Conservation (phyloP, 2,113 vertebrate genomes). For the Amazona guildingii region DNA sequence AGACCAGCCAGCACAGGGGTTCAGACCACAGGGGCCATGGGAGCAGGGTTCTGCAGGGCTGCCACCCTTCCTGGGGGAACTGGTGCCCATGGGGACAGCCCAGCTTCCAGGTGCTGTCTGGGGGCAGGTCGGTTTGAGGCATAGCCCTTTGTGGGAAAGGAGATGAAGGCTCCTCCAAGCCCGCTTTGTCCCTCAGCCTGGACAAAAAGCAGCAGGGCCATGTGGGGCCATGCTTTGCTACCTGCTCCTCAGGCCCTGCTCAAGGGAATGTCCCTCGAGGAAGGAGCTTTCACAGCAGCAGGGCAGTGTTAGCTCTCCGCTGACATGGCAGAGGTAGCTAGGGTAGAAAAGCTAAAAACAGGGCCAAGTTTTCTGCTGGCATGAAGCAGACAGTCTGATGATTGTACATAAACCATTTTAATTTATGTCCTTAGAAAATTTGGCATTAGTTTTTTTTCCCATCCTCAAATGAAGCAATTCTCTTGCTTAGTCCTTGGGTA, state of each 20-base stretch:
- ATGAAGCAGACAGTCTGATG: not conserved
- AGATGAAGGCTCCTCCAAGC: not conserved
- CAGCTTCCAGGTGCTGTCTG: not conserved
- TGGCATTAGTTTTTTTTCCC: not conserved
- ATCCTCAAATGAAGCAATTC: not conserved
- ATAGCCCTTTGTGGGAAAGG: not conserved
- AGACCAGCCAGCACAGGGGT: fast-evolving
- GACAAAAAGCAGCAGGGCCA: not conserved
- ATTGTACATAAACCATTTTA: not conserved
- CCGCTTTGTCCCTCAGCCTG: not conserved
- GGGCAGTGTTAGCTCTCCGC: fast-evolving
- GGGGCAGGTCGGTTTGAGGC: fast-evolving
- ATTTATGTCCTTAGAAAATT: not conserved
- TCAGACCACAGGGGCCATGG: fast-evolving
- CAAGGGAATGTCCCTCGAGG: not conserved
- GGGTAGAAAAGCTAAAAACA: not conserved
- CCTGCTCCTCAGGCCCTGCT: not conserved
- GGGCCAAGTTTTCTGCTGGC: not conserved
- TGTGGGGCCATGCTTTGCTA: not conserved
- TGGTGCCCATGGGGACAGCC: not conserved
- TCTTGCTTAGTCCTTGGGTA: not conserved
- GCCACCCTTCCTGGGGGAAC: not conserved
- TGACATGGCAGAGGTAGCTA: fast-evolving
- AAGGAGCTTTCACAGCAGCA: not conserved
- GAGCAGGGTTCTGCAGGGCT: not conserved